Percentiles rank a stretch among this genome's conserved stretches.
Conservation (phyloP, 2,113 vertebrate genomes). For the Gnathonemus echidnorhynchus region DNA sequence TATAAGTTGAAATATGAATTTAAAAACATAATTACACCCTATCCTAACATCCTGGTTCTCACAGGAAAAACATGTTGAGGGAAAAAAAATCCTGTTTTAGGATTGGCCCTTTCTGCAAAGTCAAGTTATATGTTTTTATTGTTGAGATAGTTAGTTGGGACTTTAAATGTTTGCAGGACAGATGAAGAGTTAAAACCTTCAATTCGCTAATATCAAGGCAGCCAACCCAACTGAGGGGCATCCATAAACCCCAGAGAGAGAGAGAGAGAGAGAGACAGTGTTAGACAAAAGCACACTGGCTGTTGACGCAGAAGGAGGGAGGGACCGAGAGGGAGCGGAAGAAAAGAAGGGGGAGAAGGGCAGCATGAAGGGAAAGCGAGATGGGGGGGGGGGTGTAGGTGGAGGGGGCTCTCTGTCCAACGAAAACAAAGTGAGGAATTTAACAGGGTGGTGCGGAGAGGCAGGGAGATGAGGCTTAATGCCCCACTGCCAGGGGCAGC, state of each 20-base stretch:
- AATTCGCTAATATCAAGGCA: not conserved
- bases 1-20: not conserved
- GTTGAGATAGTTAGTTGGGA: not conserved
- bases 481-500: slow-evolving; percentile 13
- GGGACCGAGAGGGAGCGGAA: not conserved
- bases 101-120: not conserved
- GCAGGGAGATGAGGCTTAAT: slow-evolving; percentile 25
- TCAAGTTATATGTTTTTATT: not conserved
- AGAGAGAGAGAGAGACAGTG: not conserved
- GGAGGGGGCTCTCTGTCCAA: slow-evolving; percentile 7
- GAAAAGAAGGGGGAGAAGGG: slow-evolving; percentile 14
- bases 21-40: not conserved
- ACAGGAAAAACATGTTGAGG: not conserved
- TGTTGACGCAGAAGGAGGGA: not conserved
- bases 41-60: not conserved
- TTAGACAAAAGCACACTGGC: not conserved
- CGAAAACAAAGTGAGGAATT: slow-evolving; percentile 31
- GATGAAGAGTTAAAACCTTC: slow-evolving; percentile 8
- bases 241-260: slow-evolving; percentile 6
- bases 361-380: not conserved
- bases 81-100: not conserved
- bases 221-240: not conserved
- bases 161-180: not conserved
- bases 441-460: slow-evolving; percentile 25
- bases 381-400: not conserved